These are phyloP conservation scores for Ophraella communa DNA, from an alignment of 2,888 invertebrate genomes.

Conservation along the genomic window DNA sequence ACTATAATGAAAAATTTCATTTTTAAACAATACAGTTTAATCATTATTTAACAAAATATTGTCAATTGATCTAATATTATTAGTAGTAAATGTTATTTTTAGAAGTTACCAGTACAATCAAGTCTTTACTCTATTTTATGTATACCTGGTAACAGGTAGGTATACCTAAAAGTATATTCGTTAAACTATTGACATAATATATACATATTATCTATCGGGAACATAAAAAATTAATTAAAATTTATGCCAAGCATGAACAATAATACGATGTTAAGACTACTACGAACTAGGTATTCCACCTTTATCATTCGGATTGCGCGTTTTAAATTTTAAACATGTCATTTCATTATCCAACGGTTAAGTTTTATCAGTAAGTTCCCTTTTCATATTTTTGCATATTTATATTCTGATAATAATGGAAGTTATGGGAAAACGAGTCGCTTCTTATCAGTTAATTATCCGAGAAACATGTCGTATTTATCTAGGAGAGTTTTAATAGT, in stretches of 20 bases:
- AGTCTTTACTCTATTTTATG: too few relatives aligned
- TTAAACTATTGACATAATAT: conserved; percentile 9
- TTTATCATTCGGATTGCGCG: conserved; percentile 19
- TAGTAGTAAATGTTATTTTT: too few relatives aligned
- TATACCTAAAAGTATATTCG: background rate
- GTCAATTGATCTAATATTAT: too few relatives aligned
- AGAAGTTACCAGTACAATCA: too few relatives aligned
- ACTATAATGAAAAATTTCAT: too few relatives aligned
- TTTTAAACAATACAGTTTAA: too few relatives aligned
- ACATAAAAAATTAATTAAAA: conserved; percentile 5
- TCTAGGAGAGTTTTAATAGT: conserved; percentile 46
- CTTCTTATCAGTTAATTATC: conserved; percentile 48
- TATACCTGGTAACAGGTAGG: too few relatives aligned
- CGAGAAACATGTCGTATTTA: conserved; percentile 49
- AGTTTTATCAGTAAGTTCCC: conserved; percentile 41
- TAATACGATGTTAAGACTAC: conserved; percentile 1
- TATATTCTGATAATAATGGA: conserved; percentile 48
- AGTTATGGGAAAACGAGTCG: conserved; percentile 49
- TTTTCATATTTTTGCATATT: conserved; percentile 52
- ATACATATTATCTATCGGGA: conserved; percentile 11
- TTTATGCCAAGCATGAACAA: conserved; percentile 14
- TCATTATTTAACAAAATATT: too few relatives aligned
- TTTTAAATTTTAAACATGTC: conserved; percentile 43
- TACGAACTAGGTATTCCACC: background rate
- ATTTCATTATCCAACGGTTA: conserved; percentile 41